A percentile compares a stretch with the other conserved stretches of the same genome.
Conservation (phyloP, 1,140 invertebrate genomes). For the Laupala kohalensis region DNA sequence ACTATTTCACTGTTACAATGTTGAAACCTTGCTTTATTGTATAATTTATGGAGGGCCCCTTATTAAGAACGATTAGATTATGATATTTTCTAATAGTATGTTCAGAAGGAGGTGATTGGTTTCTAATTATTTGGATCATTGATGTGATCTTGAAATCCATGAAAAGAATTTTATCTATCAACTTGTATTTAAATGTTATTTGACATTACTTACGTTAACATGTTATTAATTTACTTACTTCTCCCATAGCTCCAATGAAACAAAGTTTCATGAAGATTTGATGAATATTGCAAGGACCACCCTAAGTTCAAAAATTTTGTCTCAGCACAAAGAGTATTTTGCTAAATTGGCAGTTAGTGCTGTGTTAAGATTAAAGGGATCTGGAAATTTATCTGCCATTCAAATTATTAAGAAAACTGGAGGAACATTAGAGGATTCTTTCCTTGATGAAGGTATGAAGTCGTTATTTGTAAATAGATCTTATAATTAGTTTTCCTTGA, state of each 20-base stretch:
- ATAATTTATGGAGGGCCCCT: too few species aligned
- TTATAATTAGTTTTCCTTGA: background rate
- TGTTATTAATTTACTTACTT: constrained; percentile 6
- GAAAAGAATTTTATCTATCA: too few species aligned
- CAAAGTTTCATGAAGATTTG: constrained; percentile 74
- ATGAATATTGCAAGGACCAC: constrained; percentile 96
- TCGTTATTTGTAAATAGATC: too few species aligned
- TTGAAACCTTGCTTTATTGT: too few species aligned
- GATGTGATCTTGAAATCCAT: too few species aligned
- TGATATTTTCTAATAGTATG: too few species aligned
- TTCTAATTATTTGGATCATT: too few species aligned
- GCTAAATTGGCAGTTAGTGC: constrained; percentile 91
- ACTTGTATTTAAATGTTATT: too few species aligned
- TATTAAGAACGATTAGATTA: too few species aligned
- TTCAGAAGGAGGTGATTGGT: too few species aligned
- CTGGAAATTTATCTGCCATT: constrained; percentile 88
- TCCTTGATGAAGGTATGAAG: constrained; percentile 76
- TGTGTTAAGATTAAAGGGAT: constrained; percentile 87
- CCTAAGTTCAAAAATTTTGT: constrained; percentile 94
- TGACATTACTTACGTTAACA: too few species aligned
- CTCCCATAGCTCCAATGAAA: constrained; percentile 51
- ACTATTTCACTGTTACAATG: too few species aligned
- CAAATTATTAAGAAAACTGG: constrained; percentile 97
- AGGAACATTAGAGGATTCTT: constrained; percentile 84
- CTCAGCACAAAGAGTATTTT: constrained; percentile 96